These are phyloP conservation scores for Coregonus sp. DNA, from an alignment of 2,797 vertebrate genomes.

Conservation along the genomic window DNA sequence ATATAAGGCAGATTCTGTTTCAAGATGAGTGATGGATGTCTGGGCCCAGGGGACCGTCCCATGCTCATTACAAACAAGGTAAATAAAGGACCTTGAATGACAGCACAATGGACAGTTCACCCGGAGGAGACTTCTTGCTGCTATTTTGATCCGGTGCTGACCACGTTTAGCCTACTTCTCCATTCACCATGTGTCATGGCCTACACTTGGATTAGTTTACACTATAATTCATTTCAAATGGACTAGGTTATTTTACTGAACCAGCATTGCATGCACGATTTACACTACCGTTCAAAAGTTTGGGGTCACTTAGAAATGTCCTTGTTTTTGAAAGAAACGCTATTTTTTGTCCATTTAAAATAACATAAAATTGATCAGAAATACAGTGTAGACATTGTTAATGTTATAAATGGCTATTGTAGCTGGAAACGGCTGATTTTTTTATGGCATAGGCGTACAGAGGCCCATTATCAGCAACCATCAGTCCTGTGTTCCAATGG, in stretches of 20 bases:
- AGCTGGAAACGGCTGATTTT: too few species aligned
- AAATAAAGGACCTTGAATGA: neutral
- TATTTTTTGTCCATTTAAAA: too few species aligned
- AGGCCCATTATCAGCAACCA: too few species aligned
- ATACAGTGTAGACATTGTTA: too few species aligned
- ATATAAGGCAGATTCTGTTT: too few species aligned
- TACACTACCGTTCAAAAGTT: neutral
- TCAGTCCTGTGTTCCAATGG: too few species aligned
- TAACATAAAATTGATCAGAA: too few species aligned
- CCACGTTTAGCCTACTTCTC: neutral
- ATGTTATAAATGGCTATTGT: too few species aligned
- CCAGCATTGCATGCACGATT: neutral
- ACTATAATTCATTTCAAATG: neutral
- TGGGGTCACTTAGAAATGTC: too few species aligned
- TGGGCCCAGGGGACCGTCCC: neutral
- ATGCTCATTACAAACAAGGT: neutral
- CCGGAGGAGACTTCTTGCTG: neutral
- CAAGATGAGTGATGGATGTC: neutral
- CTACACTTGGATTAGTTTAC: neutral
- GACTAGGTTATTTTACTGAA: neutral
- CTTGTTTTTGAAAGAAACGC: too few species aligned
- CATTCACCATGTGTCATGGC: neutral
- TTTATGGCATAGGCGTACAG: too few species aligned
- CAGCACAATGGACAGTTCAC: conserved; percentile 34
- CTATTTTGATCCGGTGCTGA: neutral